Conservation (phyloP, 2,888 invertebrate genomes). For the Campoplex nolae region DNA sequence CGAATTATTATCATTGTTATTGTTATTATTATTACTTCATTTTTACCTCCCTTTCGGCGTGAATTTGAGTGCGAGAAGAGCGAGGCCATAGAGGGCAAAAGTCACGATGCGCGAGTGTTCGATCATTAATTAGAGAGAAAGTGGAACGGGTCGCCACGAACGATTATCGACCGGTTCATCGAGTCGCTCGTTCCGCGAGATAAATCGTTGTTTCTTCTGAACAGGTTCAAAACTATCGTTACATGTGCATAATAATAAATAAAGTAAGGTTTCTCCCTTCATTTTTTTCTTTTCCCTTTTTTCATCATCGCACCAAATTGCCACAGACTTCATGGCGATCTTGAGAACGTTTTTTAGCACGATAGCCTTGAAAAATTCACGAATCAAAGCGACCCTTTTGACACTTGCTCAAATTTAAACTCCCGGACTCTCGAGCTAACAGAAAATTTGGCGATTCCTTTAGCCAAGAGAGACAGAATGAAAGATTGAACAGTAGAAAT, state of each 20-base stretch:
- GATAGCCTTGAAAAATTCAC: slow-evolving; percentile 58
- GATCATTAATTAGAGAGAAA: slow-evolving; percentile 74
- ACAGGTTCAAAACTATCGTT: slow-evolving; percentile 50
- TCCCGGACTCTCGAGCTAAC: slow-evolving; percentile 49
- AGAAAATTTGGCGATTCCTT: slow-evolving; percentile 56
- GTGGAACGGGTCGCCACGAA: slow-evolving; percentile 69
- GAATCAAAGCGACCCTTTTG: slow-evolving; percentile 20
- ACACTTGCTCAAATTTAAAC: slow-evolving; percentile 47
- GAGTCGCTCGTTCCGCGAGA: slow-evolving; percentile 47
- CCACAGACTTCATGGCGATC: slow-evolving; percentile 30
- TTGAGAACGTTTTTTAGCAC: slow-evolving; percentile 21
- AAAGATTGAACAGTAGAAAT: not conserved
- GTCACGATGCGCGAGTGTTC: slow-evolving; percentile 34
- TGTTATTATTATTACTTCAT: not conserved
- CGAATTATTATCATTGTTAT: not conserved
- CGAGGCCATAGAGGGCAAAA: slow-evolving; percentile 41
- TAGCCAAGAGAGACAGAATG: slow-evolving; percentile 19
- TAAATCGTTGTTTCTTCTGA: slow-evolving; percentile 50
- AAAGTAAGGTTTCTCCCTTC: slow-evolving; percentile 22
- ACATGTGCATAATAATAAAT: slow-evolving; percentile 19
- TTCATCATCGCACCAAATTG: slow-evolving; percentile 5
- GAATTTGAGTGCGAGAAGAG: slow-evolving; percentile 17
- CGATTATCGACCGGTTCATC: slow-evolving; percentile 58
- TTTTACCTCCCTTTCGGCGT: slow-evolving; percentile 13
- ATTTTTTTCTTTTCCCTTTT: not conserved